Percentiles rank a stretch among this genome's conserved stretches.
Evolutionary conservation across 1,140 invertebrate genomes (phyloP).

Genomic region (Drosophila sulfurigaster): DNA sequence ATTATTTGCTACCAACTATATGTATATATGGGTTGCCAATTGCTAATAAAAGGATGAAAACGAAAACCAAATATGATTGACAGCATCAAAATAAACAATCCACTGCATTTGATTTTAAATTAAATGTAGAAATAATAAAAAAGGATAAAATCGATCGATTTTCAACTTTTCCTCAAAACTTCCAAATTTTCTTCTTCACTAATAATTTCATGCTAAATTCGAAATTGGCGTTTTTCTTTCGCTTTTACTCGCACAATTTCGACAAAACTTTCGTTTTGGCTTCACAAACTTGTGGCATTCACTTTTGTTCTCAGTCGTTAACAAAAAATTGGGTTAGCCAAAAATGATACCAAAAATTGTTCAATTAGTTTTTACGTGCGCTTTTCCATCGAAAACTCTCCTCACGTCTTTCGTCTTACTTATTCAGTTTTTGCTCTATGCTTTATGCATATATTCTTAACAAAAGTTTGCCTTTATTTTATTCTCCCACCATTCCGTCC

Average conservation of each 20-base stretch:
- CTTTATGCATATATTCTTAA: constrained; percentile 48
- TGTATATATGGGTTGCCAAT: constrained; percentile 4
- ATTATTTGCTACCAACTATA: constrained; percentile 27
- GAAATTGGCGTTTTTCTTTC: constrained; percentile 18
- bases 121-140: constrained; percentile 1
- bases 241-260: constrained; percentile 25
- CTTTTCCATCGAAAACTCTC: constrained; percentile 4
- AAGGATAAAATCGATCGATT: neutral
- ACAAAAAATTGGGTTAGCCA: constrained; percentile 42
- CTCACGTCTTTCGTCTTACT: neutral
- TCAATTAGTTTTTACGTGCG: constrained; percentile 54
- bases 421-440: constrained; percentile 36
- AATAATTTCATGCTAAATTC: constrained; percentile 20
- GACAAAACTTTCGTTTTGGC: constrained; percentile 41
- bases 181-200: constrained; percentile 13
- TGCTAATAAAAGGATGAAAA: constrained; percentile 11
- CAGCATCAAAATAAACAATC: constrained; percentile 13
- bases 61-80: neutral
- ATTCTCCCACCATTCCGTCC: neutral
- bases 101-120: constrained; percentile 3
- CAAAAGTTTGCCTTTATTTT: constrained; percentile 35
- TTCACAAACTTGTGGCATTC: constrained; percentile 48
- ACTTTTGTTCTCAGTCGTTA: constrained; percentile 40
- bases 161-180: neutral
- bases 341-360: constrained; percentile 53